phyloP scores from a whole-genome alignment of 2,113 vertebrate genomes.

The Stictonetta naevosa region DNA sequence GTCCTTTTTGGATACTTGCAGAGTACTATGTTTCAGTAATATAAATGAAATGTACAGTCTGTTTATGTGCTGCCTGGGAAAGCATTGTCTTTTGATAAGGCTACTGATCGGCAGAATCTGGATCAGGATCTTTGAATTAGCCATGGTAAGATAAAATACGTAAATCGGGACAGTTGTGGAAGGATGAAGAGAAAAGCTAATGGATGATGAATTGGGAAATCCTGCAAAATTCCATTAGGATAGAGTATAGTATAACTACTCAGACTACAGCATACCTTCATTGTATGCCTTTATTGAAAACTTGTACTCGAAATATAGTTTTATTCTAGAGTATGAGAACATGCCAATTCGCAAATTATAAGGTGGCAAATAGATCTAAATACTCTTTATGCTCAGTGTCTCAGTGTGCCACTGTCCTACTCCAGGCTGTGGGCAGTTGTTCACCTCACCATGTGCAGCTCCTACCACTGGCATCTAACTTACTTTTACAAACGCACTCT shows the following conservation, averaged over 20 bases:
- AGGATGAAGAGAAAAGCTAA: not conserved
- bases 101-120: not conserved
- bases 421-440: not conserved
- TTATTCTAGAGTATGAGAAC: not conserved
- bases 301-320: not conserved
- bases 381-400: not conserved
- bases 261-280: fast-evolving
- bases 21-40: not conserved
- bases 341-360: not conserved
- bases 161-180: not conserved
- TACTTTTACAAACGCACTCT: not conserved
- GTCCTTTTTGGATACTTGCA: not conserved
- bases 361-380: not conserved
- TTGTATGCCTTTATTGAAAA: not conserved
- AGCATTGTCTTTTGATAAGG: not conserved
- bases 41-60: not conserved
- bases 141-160: not conserved
- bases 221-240: not conserved
- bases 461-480: not conserved
- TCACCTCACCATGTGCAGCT: not conserved
- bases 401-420: not conserved
- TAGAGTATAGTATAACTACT: not conserved
- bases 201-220: not conserved
- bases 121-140: not conserved
- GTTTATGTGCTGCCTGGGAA: not conserved